Percentiles rank a stretch among this genome's conserved stretches.
Evolutionary conservation across 92 coral and sea anemone genomes (phyloP).

Genomic region (Heliopora coerulea): DNA sequence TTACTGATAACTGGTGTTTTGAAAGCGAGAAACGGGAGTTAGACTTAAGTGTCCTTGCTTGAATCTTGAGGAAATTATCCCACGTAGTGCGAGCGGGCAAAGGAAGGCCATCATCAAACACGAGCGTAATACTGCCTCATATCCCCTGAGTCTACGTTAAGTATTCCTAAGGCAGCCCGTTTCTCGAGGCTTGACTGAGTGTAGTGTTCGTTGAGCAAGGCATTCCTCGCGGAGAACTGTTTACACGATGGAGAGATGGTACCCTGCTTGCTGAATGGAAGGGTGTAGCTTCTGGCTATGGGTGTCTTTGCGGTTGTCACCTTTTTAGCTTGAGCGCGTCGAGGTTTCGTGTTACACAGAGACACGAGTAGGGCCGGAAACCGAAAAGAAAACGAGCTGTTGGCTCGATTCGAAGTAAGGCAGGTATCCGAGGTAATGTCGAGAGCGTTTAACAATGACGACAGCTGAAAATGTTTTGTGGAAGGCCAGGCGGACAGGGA

Average conservation of each 20-base stretch:
- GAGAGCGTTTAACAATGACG: conserved; percentile 24
- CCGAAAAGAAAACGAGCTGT: conserved; percentile 14
- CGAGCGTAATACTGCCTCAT: conserved; percentile 17
- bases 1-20: background rate
- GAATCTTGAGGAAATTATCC: background rate
- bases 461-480: conserved; percentile 3
- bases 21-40: background rate
- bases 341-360: conserved; percentile 11
- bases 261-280: conserved; percentile 33
- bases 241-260: conserved; percentile 22
- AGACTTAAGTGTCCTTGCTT: background rate
- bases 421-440: conserved; percentile 20
- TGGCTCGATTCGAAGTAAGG: conserved; percentile 3
- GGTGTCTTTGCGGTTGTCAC: conserved; percentile 5
- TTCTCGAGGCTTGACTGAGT: conserved; percentile 25
- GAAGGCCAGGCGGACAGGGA: conserved; percentile 18
- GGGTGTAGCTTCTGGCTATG: conserved; percentile 36
- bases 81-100: background rate
- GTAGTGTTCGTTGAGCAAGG: background rate
- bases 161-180: conserved; percentile 32
- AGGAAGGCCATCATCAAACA: background rate
- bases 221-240: conserved; percentile 28
- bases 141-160: conserved; percentile 19
- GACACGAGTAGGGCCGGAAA: conserved; percentile 37
- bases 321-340: conserved; percentile 13